phyloP scores from a whole-genome alignment of 2,888 invertebrate genomes.

The Nephrocerus scutellatus region DNA sequence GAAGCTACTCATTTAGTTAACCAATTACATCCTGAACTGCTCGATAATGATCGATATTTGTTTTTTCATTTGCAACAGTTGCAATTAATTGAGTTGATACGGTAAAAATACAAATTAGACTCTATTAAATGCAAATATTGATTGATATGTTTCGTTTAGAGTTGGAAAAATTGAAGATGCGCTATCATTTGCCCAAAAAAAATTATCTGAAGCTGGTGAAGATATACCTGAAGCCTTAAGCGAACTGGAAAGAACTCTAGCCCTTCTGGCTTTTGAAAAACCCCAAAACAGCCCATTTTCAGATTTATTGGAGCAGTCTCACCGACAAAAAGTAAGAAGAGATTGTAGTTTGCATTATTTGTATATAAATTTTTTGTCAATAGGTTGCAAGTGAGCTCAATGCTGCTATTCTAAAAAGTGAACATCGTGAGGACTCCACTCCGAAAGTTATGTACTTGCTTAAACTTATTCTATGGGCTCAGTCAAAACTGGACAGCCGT shows the following conservation, averaged over 20 bases:
- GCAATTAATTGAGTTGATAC: slow-evolving; percentile 45
- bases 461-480: slow-evolving; percentile 92
- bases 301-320: slow-evolving; percentile 85
- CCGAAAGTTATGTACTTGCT: slow-evolving; percentile 87
- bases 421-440: slow-evolving; percentile 83
- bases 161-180: slow-evolving; percentile 77
- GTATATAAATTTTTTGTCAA: slow-evolving; percentile 23
- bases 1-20: slow-evolving; percentile 92
- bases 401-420: slow-evolving; percentile 92
- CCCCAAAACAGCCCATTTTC: slow-evolving; percentile 92
- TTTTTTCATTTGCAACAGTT: slow-evolving; percentile 82
- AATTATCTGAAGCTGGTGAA: slow-evolving; percentile 79
- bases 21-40: slow-evolving; percentile 84
- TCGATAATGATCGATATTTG: slow-evolving; percentile 91
- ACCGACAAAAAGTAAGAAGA: slow-evolving; percentile 76
- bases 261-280: slow-evolving; percentile 92
- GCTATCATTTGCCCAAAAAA: slow-evolving; percentile 76
- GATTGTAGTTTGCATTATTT: not conserved
- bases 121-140: not conserved
- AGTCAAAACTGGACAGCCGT: slow-evolving; percentile 88
- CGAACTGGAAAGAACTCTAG: slow-evolving; percentile 89
- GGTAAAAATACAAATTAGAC: slow-evolving; percentile 23
- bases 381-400: slow-evolving; percentile 95
- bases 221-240: slow-evolving; percentile 59
- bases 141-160: slow-evolving; percentile 36